These are phyloP conservation scores for Tipula confusa DNA, from an alignment of 2,888 invertebrate species.

Conservation along the genomic window DNA sequence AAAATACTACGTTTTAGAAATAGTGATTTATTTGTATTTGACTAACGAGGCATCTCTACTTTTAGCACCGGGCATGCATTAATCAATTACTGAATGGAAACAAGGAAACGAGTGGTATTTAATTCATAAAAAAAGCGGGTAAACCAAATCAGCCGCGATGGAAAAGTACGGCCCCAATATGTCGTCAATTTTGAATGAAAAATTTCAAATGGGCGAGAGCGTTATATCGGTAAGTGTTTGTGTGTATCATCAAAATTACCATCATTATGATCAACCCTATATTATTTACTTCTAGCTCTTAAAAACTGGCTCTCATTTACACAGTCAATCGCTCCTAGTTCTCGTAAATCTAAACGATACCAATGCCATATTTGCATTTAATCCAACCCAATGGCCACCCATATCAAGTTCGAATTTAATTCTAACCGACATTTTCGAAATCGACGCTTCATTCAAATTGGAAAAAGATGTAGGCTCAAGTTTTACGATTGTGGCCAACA, in stretches of 20 bases:
- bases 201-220: neutral
- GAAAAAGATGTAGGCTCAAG: neutral
- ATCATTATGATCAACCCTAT: neutral
- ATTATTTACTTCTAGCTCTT: neutral
- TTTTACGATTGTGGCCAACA: neutral
- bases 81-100: neutral
- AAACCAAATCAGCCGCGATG: neutral
- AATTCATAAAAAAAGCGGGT: neutral
- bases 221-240: neutral
- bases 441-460: neutral
- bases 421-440: neutral
- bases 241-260: neutral
- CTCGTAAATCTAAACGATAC: conserved; percentile 45
- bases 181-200: neutral
- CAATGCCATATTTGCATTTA: conserved; percentile 46
- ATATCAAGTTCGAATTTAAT: conserved; percentile 71
- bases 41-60: too few relatives aligned
- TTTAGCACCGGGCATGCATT: neutral
- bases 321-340: conserved; percentile 39
- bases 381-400: conserved; percentile 53
- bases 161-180: neutral
- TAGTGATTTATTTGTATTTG: too few relatives aligned
- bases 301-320: neutral
- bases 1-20: too few relatives aligned
- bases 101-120: neutral